Evolutionary conservation across 2,797 vertebrate genomes (phyloP), one percentile per base, ranked within the genome.

Genomic region (Chaetodon trifasciatus): DNA sequence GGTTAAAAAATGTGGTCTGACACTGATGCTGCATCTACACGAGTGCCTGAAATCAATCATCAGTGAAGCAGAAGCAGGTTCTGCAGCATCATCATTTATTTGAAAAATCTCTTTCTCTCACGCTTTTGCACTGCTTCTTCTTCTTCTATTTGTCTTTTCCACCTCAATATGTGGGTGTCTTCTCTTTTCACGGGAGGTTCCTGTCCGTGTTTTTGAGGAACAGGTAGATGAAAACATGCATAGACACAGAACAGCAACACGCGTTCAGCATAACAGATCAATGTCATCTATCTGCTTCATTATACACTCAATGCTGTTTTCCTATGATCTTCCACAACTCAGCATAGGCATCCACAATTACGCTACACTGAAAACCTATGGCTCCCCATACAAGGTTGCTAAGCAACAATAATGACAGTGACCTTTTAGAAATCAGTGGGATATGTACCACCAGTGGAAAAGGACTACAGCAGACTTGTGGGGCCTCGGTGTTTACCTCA

Each of bases 401-500:
- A 93, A 92, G 96, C 96, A 96, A 96, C 96, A 95, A 94, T 95
- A 96, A 95, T 95, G 94, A 95, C 92, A 94, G 92, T 96, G 96
- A 96, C 95, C 95, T 96, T 96, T 96, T 90, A 86, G 86, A 93
- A 92, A 93, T 93, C 95, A 94, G 92, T 83, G 90, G 94, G 91
- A 92, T 91, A 73, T 74, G 91, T 87, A 82, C 87, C 91, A 90
- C 86, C 72, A 85, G 91, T 87, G 53, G 67, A 87, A 92, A 32
- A 87, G 79, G 86, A 82, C 83, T 64, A 66, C 70, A 53, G 83
- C 85, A 72, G 81, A 85, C 89, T 87, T 88, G 85, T 85, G 86
- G 84, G 86, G 81, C 81, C 86, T 75, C 37, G 0, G 75, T 88
- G 86, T 90, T 86, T 85, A 70, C 79, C 79, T 85, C 81, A 9